These are phyloP conservation scores for Anastatus disparis DNA, from an alignment of 1,140 invertebrate genomes.

Conservation along the genomic window DNA sequence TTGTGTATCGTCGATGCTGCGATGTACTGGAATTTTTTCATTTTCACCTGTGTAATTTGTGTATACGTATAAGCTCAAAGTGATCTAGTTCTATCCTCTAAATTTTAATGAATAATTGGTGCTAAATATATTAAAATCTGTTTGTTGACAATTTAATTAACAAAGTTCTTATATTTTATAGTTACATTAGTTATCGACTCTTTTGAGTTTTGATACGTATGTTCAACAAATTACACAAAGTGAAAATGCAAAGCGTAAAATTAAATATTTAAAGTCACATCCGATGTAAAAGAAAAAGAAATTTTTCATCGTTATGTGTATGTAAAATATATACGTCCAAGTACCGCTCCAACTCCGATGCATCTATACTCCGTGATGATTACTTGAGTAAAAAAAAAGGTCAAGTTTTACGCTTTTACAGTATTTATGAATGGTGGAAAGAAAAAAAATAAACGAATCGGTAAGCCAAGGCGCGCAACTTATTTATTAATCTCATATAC, in stretches of 20 bases:
- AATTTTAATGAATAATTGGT: too few species aligned
- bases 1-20: conserved; percentile 38
- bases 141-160: too few species aligned
- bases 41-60: conserved; percentile 23
- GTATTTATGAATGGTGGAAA: too few species aligned
- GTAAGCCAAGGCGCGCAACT: too few species aligned
- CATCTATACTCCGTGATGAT: conserved; percentile 8
- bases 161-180: too few species aligned
- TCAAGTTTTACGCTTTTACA: conserved; percentile 7
- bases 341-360: conserved; percentile 41
- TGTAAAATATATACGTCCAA: neutral
- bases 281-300: neutral
- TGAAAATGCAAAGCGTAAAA: conserved; percentile 16
- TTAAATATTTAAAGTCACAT: neutral
- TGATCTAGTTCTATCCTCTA: too few species aligned
- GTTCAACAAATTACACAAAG: neutral
- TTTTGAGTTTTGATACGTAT: conserved; percentile 14
- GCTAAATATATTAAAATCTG: too few species aligned
- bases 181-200: neutral
- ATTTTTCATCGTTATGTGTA: neutral
- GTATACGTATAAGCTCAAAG: neutral
- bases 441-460: too few species aligned
- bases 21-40: conserved; percentile 33
- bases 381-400: too few species aligned
- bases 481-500: too few species aligned